phyloP scores from a whole-genome alignment of 2,888 invertebrate genomes.

The Blera fallax region DNA sequence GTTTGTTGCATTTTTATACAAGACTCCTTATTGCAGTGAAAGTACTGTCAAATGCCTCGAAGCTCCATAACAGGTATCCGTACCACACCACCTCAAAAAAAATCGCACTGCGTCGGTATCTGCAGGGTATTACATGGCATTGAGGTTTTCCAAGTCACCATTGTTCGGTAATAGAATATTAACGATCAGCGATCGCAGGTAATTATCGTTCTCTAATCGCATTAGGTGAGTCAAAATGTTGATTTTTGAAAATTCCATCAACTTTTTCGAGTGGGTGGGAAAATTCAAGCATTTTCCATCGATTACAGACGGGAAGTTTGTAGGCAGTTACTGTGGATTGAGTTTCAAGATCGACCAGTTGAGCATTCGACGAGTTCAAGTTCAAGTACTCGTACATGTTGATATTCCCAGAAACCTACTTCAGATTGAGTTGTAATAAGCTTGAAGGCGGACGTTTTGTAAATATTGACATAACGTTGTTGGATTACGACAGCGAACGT shows the following conservation, averaged over 20 bases:
- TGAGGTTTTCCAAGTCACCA: neutral
- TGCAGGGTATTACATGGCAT: neutral
- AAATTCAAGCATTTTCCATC: neutral
- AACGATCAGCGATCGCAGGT: neutral
- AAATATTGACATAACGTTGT: no score
- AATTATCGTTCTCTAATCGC: neutral
- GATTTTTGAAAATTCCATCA: neutral
- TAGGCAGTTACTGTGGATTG: neutral
- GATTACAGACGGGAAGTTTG: neutral
- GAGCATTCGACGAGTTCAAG: neutral
- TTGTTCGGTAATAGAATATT: neutral
- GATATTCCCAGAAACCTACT: neutral
- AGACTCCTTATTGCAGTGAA: neutral
- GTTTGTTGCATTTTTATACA: constrained; percentile 19
- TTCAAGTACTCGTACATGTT: neutral
- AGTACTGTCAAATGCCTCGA: neutral
- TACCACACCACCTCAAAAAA: neutral
- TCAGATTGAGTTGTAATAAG: no score
- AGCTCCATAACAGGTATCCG: neutral
- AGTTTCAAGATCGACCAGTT: neutral
- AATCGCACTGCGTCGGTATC: no score
- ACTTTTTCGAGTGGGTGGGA: neutral
- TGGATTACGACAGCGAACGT: no score
- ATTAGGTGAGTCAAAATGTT: neutral
- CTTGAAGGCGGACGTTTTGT: no score